These are phyloP conservation scores for Penaeus vannamei DNA, from an alignment of 1,140 invertebrate species.

Conservation along the genomic window DNA sequence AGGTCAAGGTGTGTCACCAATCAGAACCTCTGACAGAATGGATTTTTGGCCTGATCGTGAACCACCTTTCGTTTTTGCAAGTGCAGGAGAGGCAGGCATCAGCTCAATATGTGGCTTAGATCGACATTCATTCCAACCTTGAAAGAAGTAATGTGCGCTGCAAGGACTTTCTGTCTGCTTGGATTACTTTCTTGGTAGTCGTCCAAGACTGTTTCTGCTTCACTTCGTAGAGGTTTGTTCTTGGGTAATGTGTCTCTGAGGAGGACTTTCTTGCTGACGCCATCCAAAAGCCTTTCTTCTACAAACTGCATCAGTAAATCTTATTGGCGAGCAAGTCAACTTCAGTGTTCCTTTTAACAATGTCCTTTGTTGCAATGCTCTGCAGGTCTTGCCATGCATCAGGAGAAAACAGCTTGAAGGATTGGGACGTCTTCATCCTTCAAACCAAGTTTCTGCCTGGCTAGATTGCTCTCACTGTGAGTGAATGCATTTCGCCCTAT, in stretches of 20 bases:
- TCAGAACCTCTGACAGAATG: background rate
- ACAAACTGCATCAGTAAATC: background rate
- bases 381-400: background rate
- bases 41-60: slow-evolving; percentile 24
- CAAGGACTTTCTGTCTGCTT: slow-evolving; percentile 22
- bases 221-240: slow-evolving; percentile 9
- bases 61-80: slow-evolving; percentile 26
- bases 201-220: background rate
- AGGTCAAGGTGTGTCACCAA: slow-evolving; percentile 17
- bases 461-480: background rate
- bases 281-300: background rate
- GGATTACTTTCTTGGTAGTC: background rate
- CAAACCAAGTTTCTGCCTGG: background rate
- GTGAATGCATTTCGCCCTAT: background rate
- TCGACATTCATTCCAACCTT: background rate
- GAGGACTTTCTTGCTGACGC: background rate
- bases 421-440: slow-evolving; percentile 18
- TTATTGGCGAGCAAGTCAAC: background rate
- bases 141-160: slow-evolving; percentile 5
- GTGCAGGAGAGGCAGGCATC: background rate
- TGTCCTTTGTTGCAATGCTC: background rate
- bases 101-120: slow-evolving; percentile 32
- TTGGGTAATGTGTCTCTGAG: slow-evolving; percentile 1
- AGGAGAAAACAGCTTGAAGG: background rate
- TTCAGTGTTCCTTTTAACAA: no score